Evolutionary conservation across 2,888 invertebrate genomes (phyloP).

Genomic region (Sepiola atlantica): DNA sequence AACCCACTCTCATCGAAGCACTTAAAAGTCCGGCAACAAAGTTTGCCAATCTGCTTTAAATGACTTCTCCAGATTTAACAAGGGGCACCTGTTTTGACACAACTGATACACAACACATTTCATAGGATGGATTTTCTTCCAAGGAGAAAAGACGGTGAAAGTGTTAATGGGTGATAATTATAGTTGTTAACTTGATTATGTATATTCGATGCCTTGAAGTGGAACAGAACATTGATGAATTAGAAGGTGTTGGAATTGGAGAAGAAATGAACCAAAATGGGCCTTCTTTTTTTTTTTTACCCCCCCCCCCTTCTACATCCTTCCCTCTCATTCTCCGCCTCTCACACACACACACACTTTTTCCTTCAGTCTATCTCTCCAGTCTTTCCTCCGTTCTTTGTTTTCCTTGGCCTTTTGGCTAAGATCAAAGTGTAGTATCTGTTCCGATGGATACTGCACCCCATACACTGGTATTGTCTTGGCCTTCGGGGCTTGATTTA

Average conservation of each 20-base stretch:
- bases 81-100: not conserved
- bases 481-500: too few species aligned
- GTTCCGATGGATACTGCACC: too few species aligned
- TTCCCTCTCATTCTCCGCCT: not conserved
- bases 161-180: not conserved
- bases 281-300: not conserved
- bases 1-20: not conserved
- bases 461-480: too few species aligned
- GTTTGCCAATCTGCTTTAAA: not conserved
- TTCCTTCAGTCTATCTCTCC: too few species aligned
- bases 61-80: not conserved
- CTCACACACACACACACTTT: too few species aligned
- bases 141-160: not conserved
- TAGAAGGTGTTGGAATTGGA: not conserved
- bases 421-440: too few species aligned
- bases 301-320: not conserved
- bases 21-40: not conserved
- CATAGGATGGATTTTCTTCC: not conserved
- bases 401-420: too few species aligned
- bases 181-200: not conserved
- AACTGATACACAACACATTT: not conserved
- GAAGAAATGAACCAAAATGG: not conserved
- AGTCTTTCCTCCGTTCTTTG: too few species aligned
- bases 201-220: not conserved
- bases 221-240: not conserved